Evolutionary conservation across 2,113 vertebrate species (phyloP).

Genomic region (Cavia aperea): DNA sequence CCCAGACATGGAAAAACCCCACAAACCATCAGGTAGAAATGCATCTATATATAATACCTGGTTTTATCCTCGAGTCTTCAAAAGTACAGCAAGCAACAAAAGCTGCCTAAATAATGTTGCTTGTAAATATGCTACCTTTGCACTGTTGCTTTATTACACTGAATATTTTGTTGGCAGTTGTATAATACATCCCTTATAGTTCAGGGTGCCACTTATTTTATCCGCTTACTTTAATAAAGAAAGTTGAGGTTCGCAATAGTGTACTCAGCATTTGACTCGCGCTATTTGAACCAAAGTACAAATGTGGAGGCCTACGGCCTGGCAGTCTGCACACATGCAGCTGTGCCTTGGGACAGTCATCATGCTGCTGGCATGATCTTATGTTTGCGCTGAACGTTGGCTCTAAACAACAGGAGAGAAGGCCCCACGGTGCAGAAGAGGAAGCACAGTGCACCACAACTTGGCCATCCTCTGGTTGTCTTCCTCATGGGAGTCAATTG

Average conservation of each 20-base stretch:
- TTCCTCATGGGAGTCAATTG: constrained; percentile 44
- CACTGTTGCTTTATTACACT: not conserved
- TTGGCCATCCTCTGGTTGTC: constrained; percentile 53
- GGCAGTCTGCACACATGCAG: not conserved
- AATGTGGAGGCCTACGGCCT: not conserved
- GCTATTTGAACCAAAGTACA: constrained; percentile 25
- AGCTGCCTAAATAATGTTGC: not conserved
- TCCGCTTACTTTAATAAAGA: constrained; percentile 42
- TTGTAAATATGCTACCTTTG: constrained; percentile 17
- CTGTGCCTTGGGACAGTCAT: not conserved
- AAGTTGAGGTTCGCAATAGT: not conserved
- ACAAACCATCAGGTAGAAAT: not conserved
- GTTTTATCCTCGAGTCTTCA: constrained; percentile 3
- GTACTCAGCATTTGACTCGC: not conserved
- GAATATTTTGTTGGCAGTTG: constrained; percentile 24
- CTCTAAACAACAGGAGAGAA: not conserved
- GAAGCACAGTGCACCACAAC: constrained; percentile 37
- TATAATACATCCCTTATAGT: constrained; percentile 24
- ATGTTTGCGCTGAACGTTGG: not conserved
- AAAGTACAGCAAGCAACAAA: constrained; percentile 1
- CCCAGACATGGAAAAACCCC: not conserved
- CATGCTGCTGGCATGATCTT: not conserved
- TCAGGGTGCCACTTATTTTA: not conserved
- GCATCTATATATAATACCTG: not conserved
- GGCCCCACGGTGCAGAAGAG: constrained; percentile 53